Base-by-base conservation (phyloP, 92 coral and sea anemone genomes). In the Nematostella vectensis region DNA sequence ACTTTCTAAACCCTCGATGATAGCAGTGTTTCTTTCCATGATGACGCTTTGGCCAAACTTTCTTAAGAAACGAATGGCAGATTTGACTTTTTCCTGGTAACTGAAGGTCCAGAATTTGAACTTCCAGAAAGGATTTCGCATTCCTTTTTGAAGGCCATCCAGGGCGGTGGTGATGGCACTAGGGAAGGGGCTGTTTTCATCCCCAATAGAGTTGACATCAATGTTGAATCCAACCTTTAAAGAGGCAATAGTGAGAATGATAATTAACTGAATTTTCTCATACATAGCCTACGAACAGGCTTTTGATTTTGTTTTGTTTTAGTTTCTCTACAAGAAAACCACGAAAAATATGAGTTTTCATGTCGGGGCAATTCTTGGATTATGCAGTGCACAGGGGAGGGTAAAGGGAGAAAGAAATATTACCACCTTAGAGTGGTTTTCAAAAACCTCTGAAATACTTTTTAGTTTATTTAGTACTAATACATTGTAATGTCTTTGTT, bases 171-270 rank as follows among this genome's bases (percentile, higher is more conserved):
- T 27, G 16, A 83, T 55, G 8, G 96, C 82, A 12, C 61, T 39
- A 30, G 86, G 85, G 17, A 88, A 88, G 27, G 75, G 80, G 29
- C 71, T 72, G 61, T 58, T 27, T 4, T 80, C 59, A 25, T 77
- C 62, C 26, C 61, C 47, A 30, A 80, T 72, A 19, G 74, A 53
- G 13, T 69, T 69, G 25, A 69, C 43, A 36, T 88, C 71, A 4
- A 88, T 70, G 44, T 69, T 61, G 50, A 88, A 88, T 3, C 89
- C 87, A 55, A 84, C 96, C 87, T 88, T 4, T 25, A 40, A 54
- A 16, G 2, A 8, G 4, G 42, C 52, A 22, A 63, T 19, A 50
- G 40, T 13, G 22, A 39, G 43, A 12, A 22, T 39, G 25, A 29
- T 0, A 45, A 45, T 8, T 45, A 45, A 17, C 18, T 6, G 4